phyloP scores from a whole-genome alignment of 2,113 vertebrate species.

The Sylvia atricapilla region DNA sequence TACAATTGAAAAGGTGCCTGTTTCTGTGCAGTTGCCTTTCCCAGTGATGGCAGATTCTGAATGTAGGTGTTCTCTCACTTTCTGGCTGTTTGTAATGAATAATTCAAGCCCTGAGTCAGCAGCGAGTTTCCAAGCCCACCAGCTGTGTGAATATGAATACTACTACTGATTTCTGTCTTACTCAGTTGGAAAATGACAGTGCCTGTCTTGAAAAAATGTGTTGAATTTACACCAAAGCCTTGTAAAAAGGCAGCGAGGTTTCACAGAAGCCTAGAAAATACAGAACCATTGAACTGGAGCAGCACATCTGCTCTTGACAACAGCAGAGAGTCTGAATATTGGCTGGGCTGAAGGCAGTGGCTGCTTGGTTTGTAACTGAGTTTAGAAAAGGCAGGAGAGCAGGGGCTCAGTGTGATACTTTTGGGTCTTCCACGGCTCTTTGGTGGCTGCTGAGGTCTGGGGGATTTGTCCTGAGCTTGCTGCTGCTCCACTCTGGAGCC shows the following conservation, averaged over 20 bases:
- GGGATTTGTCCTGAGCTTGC: neutral
- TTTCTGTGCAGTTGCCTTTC: neutral
- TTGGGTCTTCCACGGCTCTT: neutral
- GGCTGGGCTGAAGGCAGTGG: neutral
- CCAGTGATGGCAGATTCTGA: neutral
- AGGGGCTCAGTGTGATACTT: neutral
- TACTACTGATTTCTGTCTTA: neutral
- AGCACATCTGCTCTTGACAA: neutral
- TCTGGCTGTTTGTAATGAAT: neutral
- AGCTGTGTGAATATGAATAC: neutral
- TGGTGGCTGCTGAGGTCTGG: neutral
- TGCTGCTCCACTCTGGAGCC: neutral
- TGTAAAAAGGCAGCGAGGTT: neutral
- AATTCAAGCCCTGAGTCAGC: conserved; percentile 30
- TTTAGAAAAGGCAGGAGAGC: neutral
- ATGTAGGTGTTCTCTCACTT: neutral
- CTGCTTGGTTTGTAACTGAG: neutral
- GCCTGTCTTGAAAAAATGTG: neutral
- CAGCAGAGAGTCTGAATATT: neutral
- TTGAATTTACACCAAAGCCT: neutral
- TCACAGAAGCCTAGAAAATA: neutral
- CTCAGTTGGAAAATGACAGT: neutral
- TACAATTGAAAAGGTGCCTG: neutral
- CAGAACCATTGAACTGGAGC: neutral
- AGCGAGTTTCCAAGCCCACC: neutral